Evolutionary conservation across 2,888 invertebrate genomes (phyloP).

Genomic region (Dryomyza anilis): DNA sequence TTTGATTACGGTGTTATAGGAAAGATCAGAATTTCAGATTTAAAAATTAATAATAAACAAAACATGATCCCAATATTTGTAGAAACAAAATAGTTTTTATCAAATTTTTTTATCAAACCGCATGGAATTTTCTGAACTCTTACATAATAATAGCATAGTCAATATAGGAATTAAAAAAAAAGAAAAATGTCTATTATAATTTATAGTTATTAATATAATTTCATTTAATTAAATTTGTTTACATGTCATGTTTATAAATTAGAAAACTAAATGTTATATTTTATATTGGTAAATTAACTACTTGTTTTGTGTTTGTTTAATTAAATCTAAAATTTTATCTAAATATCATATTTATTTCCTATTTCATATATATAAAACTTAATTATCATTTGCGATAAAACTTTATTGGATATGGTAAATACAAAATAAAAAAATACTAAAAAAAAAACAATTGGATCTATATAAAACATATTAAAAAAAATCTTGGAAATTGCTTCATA

Average conservation of each 20-base stretch:
- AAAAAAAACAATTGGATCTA: slow-evolving; percentile 30
- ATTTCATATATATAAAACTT: slow-evolving; percentile 22
- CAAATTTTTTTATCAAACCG: too few species aligned
- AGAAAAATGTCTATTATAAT: too few species aligned
- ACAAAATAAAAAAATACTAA: slow-evolving; percentile 21
- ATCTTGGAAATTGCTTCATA: slow-evolving; percentile 38
- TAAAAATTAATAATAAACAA: not conserved
- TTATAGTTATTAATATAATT: too few species aligned
- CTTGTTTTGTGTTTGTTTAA: not conserved
- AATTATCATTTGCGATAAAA: slow-evolving; percentile 41
- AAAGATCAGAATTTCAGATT: not conserved
- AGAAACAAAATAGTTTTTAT: not conserved
- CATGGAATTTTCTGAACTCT: too few species aligned
- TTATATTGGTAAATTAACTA: not conserved
- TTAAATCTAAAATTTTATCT: not conserved
- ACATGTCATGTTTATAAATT: too few species aligned
- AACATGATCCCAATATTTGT: not conserved
- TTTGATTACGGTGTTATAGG: too few species aligned
- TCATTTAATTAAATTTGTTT: too few species aligned
- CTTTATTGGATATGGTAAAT: slow-evolving; percentile 26
- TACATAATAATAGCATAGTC: too few species aligned
- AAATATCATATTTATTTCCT: slow-evolving; percentile 11
- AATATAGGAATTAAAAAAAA: too few species aligned
- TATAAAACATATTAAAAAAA: slow-evolving; percentile 31
- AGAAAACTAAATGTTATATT: not conserved